phyloP scores from a whole-genome alignment of 2,797 vertebrate species.

The Danionella dracula region DNA sequence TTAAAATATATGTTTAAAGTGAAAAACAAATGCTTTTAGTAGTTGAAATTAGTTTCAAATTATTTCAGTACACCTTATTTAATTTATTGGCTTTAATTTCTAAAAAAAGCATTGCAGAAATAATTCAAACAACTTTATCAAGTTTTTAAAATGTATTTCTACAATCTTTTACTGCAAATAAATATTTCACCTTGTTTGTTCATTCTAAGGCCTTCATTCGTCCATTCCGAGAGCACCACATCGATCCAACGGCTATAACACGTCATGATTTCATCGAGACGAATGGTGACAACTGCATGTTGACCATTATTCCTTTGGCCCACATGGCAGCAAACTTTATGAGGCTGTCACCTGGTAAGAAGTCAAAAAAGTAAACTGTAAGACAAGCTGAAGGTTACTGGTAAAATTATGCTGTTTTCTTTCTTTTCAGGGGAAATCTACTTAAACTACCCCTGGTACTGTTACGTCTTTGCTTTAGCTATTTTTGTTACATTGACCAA shows the following conservation, averaged over 20 bases:
- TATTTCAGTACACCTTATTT: too few relatives aligned
- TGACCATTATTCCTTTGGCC: constrained; percentile 84
- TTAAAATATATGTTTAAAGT: too few relatives aligned
- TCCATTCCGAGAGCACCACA: constrained; percentile 96
- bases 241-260: constrained; percentile 97
- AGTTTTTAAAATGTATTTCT: too few relatives aligned
- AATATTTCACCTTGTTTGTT: neutral
- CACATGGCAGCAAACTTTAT: constrained; percentile 91
- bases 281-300: constrained; percentile 97
- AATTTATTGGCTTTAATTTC: too few relatives aligned
- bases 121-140: too few relatives aligned
- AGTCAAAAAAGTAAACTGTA: neutral
- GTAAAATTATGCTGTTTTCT: neutral
- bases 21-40: too few relatives aligned
- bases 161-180: too few relatives aligned
- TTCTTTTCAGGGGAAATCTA: constrained; percentile 71
- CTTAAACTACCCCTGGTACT: constrained; percentile 83
- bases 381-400: neutral
- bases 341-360: constrained; percentile 81
- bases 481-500: constrained; percentile 96
- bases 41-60: too few relatives aligned
- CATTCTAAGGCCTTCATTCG: constrained; percentile 87
- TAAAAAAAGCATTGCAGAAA: too few relatives aligned
- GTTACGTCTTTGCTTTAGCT: constrained; percentile 85
- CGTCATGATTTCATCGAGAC: constrained; percentile 98